Conservation (phyloP, 2,797 vertebrate species). For the Pangasius larnaudii region DNA sequence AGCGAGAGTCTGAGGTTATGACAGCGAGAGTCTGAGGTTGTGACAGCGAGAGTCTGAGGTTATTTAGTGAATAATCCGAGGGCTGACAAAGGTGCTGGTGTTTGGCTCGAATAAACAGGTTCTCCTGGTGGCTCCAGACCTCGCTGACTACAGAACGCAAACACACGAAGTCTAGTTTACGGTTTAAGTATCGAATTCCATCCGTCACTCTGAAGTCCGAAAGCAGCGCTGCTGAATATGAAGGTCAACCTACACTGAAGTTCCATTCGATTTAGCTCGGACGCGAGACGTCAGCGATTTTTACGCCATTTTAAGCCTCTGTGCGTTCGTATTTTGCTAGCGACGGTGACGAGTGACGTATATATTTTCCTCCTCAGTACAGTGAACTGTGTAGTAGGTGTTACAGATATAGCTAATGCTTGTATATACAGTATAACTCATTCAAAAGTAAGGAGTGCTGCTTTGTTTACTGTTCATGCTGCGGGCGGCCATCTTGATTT, state of each 20-base stretch:
- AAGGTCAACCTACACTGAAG: not conserved
- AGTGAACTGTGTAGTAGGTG: not conserved
- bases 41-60: not conserved
- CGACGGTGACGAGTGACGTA: not conserved
- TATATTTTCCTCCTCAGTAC: too few relatives aligned
- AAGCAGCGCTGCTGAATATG: not conserved
- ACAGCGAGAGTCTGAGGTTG: not conserved
- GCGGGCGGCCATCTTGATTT: not conserved
- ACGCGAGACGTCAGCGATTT: not conserved
- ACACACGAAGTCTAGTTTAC: not conserved
- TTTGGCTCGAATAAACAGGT: not conserved
- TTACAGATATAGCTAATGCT: not conserved
- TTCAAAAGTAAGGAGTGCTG: not conserved
- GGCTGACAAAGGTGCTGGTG: not conserved
- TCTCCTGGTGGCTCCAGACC: not conserved
- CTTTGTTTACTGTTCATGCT: not conserved
- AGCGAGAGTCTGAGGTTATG: too few relatives aligned
- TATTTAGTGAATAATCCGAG: not conserved
- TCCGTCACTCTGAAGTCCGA: not conserved
- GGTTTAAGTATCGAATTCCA: not conserved
- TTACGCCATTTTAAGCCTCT: too few relatives aligned
- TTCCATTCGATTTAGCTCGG: not conserved
- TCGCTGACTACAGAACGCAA: conserved; percentile 17
- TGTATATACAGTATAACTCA: not conserved
- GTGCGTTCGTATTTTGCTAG: too few relatives aligned